Evolutionary conservation across 2,113 vertebrate genomes (phyloP), one percentile per base, ranked within the genome.

Genomic region (Alethe castanea): DNA sequence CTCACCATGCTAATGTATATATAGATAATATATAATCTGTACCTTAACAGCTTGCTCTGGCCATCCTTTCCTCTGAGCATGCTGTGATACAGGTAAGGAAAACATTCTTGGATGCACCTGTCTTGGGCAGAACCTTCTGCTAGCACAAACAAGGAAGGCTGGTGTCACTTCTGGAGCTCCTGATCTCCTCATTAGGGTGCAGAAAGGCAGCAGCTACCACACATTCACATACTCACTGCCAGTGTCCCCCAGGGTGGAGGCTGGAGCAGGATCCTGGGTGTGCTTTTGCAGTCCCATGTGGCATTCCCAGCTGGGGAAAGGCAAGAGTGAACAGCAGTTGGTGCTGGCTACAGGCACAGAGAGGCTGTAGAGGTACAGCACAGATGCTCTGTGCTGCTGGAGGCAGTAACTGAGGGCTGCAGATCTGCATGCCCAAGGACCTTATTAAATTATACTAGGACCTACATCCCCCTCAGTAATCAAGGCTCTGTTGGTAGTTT

Each of bases 361-460:
- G 59, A 35, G 29, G 35, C 72, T 45, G 18, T 5, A 50, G 64
- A 22, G 29, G 26, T 18, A 12, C 25, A 1, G 7, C 24, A 15
- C 0, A 18, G n/a, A 20, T 11, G 47, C 8, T 44, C 2, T 2
- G 19, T 81, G 82, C 70, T 2, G 1, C 33, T 77, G 71, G 24
- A 80, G 67, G 45, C 70, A 48, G 15, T 28, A 69, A 44, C 59
- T 35, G 5, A 73, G 14, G 48, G 81, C 69, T 92, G 91, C 77
- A 81, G 65, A 47, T 70, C 61, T 88, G 80, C 73, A 11, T 40
- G 70, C 57, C 57, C 53, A 42, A 66, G 64, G 3, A 71, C 69
- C 48, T 89, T 69, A 81, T 76, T 72, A 61, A 92, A 91, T 91
- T 77, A 77, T 72, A 19, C 53, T 47, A 14, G 57, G 78, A 66